phyloP scores from a whole-genome alignment of 2,113 vertebrate species.

The Sterrhoptilus dennistouni region DNA sequence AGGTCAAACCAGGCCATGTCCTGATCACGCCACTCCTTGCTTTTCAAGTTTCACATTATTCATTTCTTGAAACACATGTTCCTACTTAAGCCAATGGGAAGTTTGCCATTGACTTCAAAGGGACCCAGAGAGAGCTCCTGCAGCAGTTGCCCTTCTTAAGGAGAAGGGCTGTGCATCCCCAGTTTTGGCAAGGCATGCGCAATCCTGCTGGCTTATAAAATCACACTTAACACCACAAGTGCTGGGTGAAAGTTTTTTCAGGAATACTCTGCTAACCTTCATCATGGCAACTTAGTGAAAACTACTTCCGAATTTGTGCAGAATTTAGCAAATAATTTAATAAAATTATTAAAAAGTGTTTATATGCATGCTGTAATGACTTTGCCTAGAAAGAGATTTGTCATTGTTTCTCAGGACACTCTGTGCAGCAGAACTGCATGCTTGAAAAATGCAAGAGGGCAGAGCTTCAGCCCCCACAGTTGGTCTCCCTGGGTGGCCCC shows the following conservation, averaged over 20 bases:
- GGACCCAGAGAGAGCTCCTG: neutral
- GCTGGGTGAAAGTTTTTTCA: neutral
- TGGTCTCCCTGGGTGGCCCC: neutral
- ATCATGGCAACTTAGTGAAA: neutral
- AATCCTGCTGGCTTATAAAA: neutral
- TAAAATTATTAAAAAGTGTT: neutral
- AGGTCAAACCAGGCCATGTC: constrained; percentile 43
- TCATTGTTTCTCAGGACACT: neutral
- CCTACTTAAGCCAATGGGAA: constrained; percentile 37
- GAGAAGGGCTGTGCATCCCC: neutral
- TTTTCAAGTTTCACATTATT: constrained; percentile 25
- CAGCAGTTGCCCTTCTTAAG: neutral
- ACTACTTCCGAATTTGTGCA: neutral
- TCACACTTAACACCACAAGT: neutral
- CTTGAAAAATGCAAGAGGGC: neutral
- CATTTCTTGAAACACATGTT: constrained; percentile 46
- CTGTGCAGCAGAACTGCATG: neutral
- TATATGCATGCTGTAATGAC: neutral
- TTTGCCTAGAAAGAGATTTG: neutral
- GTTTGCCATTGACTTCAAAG: constrained; percentile 43
- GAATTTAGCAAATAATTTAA: neutral
- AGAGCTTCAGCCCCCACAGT: neutral
- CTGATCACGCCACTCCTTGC: neutral
- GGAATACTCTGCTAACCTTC: neutral
- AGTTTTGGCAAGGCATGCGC: neutral